Conservation (phyloP, 1,140 invertebrate species). For the Drosophila takahashii region DNA sequence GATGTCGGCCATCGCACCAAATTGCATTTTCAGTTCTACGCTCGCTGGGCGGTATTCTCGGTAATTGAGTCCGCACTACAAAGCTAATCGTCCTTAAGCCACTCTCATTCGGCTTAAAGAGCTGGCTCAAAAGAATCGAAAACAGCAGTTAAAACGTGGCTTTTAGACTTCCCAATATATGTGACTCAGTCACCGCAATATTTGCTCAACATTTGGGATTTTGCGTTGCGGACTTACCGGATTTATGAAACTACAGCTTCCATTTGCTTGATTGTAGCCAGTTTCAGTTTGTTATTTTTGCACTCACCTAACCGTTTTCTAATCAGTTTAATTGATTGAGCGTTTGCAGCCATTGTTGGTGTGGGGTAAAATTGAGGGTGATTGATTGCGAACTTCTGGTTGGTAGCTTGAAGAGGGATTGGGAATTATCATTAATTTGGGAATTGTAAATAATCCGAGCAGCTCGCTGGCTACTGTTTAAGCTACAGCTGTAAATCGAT, state of each 20-base stretch:
- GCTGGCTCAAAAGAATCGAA: constrained; percentile 36
- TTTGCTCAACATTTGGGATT: constrained; percentile 10
- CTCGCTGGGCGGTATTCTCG: constrained; percentile 27
- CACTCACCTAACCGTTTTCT: constrained; percentile 24
- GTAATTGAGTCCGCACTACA: constrained; percentile 48
- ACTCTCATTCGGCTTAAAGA: constrained; percentile 18
- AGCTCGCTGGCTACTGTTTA: neutral
- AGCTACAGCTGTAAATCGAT: neutral
- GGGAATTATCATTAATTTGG: constrained; percentile 19
- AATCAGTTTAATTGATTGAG: constrained; percentile 66
- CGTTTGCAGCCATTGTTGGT: constrained; percentile 1
- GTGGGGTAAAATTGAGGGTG: neutral
- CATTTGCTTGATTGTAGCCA: constrained; percentile 36
- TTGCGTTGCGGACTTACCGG: constrained; percentile 11
- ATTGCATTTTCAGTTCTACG: constrained; percentile 47
- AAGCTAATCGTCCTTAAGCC: constrained; percentile 53
- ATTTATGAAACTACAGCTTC: constrained; percentile 32
- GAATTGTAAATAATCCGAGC: neutral
- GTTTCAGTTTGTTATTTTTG: constrained; percentile 13
- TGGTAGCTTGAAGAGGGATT: neutral
- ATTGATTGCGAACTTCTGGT: constrained; percentile 22
- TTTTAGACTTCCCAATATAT: constrained; percentile 37
- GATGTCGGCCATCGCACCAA: constrained; percentile 14
- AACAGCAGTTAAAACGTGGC: constrained; percentile 50
- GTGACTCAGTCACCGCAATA: constrained; percentile 24